A percentile compares a stretch with the other conserved stretches of the same genome.
Conservation (phyloP, 2,797 vertebrate genomes). For the Antennarius maculatus region DNA sequence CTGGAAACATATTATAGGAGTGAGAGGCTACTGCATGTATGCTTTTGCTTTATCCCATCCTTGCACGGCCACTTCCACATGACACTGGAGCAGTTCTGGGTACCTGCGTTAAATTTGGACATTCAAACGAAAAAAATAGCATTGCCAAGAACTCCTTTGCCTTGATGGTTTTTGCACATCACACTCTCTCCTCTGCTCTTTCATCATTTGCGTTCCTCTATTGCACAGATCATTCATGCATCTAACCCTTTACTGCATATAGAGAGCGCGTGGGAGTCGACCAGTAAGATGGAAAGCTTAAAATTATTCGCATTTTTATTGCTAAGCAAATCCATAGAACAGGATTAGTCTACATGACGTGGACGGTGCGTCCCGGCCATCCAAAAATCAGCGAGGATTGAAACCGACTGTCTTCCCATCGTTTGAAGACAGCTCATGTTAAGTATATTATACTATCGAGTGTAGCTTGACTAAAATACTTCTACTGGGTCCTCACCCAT, state of each 20-base stretch:
- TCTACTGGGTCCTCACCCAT: slow-evolving; percentile 4
- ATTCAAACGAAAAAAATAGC: slow-evolving; percentile 1
- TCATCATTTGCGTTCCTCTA: slow-evolving; percentile 20
- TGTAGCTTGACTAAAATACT: not conserved
- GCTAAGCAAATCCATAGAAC: slow-evolving; percentile 33
- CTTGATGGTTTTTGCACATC: not conserved
- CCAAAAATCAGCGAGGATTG: slow-evolving; percentile 6
- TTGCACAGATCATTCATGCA: slow-evolving; percentile 30
- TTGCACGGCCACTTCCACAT: not conserved
- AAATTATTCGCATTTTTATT: slow-evolving; percentile 26
- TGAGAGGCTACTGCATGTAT: not conserved
- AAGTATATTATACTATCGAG: slow-evolving; percentile 2
- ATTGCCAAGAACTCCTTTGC: too few species aligned
- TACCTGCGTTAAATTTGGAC: slow-evolving; percentile 1
- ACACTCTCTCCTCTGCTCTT: slow-evolving; percentile 10
- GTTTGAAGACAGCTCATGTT: not conserved
- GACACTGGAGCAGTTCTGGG: not conserved
- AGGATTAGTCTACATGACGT: slow-evolving; percentile 14
- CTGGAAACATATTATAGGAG: not conserved
- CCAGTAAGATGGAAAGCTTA: slow-evolving; percentile 26
- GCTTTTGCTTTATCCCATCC: not conserved
- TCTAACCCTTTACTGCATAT: slow-evolving; percentile 11
- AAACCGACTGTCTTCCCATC: not conserved
- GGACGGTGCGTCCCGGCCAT: slow-evolving; percentile 4
- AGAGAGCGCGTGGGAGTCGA: slow-evolving; percentile 32